A percentile compares a stretch with the other conserved stretches of the same genome.
Evolutionary conservation across 2,797 vertebrate genomes (phyloP).

Genomic region (Enteromius argenteus): DNA sequence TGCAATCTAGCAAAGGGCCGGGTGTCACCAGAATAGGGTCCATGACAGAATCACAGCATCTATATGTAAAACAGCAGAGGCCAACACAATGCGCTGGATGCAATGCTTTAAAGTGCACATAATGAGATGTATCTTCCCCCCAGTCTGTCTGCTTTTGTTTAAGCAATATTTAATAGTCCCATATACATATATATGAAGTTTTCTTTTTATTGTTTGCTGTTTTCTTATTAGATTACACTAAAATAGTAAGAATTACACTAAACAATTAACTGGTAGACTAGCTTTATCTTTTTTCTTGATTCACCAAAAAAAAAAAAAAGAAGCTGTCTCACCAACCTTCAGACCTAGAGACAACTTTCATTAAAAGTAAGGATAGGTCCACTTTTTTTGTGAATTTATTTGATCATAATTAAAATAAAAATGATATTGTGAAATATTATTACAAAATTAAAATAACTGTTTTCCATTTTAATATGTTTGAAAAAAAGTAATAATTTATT

Average conservation of each 20-base stretch:
- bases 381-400: neutral
- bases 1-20: conserved; percentile 50
- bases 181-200: neutral
- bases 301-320: neutral
- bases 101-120: conserved; percentile 9
- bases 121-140: conserved; percentile 8
- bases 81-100: neutral
- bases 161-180: conserved; percentile 27
- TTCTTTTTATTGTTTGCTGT: conserved; percentile 10
- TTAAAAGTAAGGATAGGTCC: neutral
- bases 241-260: neutral
- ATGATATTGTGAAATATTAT: neutral
- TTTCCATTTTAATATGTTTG: neutral
- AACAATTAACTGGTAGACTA: neutral
- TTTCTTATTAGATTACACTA: neutral
- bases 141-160: neutral
- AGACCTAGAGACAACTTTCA: neutral
- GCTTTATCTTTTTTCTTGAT: neutral
- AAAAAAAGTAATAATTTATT: neutral
- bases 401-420: neutral
- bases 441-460: neutral
- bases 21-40: conserved; percentile 22
- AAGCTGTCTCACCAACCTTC: neutral
- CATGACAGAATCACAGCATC: conserved; percentile 44
- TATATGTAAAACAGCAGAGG: conserved; percentile 47